These are phyloP conservation scores for Eupithecia inturbata DNA, from an alignment of 2,888 invertebrate species.

Conservation along the genomic window DNA sequence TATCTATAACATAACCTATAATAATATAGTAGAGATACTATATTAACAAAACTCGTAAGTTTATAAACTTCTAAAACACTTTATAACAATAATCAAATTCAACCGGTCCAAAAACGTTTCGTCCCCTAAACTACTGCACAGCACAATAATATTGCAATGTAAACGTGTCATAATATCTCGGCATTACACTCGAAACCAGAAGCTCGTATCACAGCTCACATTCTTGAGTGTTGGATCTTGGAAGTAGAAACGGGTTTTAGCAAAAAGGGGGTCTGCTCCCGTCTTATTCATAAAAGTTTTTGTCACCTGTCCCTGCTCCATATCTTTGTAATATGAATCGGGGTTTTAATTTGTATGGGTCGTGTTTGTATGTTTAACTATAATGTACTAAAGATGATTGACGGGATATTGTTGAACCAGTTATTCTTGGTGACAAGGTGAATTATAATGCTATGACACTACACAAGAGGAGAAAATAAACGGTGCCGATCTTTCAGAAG, in stretches of 20 bases:
- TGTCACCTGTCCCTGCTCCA: constrained; percentile 70
- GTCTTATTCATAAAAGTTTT: constrained; percentile 75
- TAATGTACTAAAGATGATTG: constrained; percentile 26
- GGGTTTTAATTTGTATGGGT: constrained; percentile 44
- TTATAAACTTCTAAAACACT: not conserved
- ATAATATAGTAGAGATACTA: not conserved
- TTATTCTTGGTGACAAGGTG: constrained; percentile 4
- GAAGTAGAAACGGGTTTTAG: constrained; percentile 66
- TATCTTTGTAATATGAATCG: constrained; percentile 58
- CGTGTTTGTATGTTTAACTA: constrained; percentile 19
- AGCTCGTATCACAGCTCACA: constrained; percentile 48
- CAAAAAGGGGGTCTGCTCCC: constrained; percentile 67
- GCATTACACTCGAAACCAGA: constrained; percentile 24
- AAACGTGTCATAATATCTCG: constrained; percentile 21
- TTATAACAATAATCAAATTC: not conserved
- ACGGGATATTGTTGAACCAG: constrained; percentile 19
- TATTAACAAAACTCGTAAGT: not conserved
- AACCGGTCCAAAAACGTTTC: not conserved
- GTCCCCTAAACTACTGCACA: constrained; percentile 3
- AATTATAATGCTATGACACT: not conserved
- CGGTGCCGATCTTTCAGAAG: not conserved
- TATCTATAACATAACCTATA: not conserved
- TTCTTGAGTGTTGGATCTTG: constrained; percentile 54
- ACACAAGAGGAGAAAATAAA: not conserved
- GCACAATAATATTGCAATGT: constrained; percentile 14